phyloP scores from a whole-genome alignment of 2,797 vertebrate genomes.

The Harpagifer antarcticus region DNA sequence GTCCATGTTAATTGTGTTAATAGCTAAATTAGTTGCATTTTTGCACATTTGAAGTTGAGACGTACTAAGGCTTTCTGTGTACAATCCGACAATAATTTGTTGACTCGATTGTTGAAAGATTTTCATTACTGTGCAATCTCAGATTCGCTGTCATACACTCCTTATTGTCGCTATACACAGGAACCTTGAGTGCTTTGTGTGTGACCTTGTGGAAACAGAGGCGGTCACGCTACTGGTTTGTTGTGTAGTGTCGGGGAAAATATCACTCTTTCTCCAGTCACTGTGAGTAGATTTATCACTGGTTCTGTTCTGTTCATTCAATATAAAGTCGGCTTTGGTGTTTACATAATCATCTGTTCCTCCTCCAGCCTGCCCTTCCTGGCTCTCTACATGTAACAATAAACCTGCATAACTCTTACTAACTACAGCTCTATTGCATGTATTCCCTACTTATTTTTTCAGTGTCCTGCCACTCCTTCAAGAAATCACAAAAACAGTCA shows the following conservation, averaged over 20 bases:
- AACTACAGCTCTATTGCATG: background rate
- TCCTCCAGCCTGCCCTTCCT: background rate
- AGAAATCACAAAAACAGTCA: conserved; percentile 33
- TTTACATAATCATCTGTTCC: conserved; percentile 8
- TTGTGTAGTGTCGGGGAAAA: conserved; percentile 17
- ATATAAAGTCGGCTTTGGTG: conserved; percentile 13
- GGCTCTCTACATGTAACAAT: conserved; percentile 4
- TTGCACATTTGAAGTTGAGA: conserved; percentile 13
- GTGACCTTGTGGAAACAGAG: conserved; percentile 37
- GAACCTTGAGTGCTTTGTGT: conserved; percentile 40
- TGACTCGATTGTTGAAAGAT: conserved; percentile 3
- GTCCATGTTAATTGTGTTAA: conserved; percentile 54
- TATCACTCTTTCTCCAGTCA: background rate
- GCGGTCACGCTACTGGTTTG: conserved; percentile 4
- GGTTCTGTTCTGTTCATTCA: conserved; percentile 24
- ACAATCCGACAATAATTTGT: conserved; percentile 15
- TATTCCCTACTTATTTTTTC: conserved; percentile 12
- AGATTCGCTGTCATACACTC: background rate
- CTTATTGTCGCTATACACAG: conserved; percentile 15
- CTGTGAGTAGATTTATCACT: conserved; percentile 23
- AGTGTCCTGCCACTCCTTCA: conserved; percentile 19
- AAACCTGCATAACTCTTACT: background rate
- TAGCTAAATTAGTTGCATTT: conserved; percentile 43
- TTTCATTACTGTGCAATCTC: background rate
- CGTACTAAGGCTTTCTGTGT: conserved; percentile 53